Evolutionary conservation across 1,140 invertebrate species (phyloP).

Genomic region (Bombus picipes): DNA sequence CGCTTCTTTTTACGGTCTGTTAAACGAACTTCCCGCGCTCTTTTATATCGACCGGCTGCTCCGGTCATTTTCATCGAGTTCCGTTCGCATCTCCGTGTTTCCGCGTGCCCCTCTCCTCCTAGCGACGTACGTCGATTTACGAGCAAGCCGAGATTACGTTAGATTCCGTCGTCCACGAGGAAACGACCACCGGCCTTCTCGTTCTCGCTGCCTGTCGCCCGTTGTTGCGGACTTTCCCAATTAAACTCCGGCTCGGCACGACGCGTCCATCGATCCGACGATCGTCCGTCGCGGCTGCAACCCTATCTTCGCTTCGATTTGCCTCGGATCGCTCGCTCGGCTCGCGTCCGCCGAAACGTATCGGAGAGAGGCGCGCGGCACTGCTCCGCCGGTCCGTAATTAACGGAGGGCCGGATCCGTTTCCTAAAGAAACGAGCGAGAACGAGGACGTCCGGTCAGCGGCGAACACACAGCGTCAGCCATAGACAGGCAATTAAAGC

Average conservation of each 20-base stretch:
- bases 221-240: constrained; percentile 15
- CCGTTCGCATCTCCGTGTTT: constrained; percentile 45
- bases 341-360: background rate
- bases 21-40: constrained; percentile 80
- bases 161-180: constrained; percentile 19
- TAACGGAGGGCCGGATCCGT: constrained; percentile 32
- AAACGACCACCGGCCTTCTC: background rate
- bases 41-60: constrained; percentile 75
- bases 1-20: constrained; percentile 76
- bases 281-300: background rate
- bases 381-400: constrained; percentile 23
- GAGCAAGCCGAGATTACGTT: constrained; percentile 65
- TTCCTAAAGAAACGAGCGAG: constrained; percentile 54
- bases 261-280: background rate
- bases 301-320: background rate
- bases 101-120: background rate
- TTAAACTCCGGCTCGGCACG: background rate
- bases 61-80: constrained; percentile 74
- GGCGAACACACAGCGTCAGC: constrained; percentile 29
- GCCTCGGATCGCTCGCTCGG: background rate
- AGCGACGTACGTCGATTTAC: constrained; percentile 68
- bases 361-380: too few relatives aligned
- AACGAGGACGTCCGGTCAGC: constrained; percentile 39
- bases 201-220: background rate
- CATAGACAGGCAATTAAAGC: constrained; percentile 67